These are phyloP conservation scores for Dicrurus megarhynchus DNA, from an alignment of 2,113 vertebrate genomes.

Conservation along the genomic window DNA sequence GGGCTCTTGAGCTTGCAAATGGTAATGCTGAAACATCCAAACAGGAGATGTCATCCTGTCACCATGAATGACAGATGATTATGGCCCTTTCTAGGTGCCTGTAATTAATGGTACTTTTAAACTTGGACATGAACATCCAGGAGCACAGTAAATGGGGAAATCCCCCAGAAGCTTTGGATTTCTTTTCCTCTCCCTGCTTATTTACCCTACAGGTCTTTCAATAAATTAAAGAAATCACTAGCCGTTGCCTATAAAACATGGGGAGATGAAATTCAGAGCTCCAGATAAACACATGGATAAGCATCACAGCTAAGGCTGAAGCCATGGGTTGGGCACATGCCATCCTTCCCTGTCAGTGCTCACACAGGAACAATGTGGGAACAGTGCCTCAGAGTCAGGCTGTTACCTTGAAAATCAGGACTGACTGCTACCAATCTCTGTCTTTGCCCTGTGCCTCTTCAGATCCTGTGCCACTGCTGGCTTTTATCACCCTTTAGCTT, in stretches of 20 bases:
- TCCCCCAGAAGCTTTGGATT: neutral
- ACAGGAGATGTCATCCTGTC: conserved; percentile 55
- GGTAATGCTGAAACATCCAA: conserved; percentile 15
- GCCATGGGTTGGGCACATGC: neutral
- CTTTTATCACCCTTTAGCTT: neutral
- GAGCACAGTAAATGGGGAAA: neutral
- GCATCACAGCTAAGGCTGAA: neutral
- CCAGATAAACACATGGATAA: neutral
- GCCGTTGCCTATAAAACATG: neutral
- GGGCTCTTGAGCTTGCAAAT: neutral
- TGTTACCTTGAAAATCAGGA: neutral
- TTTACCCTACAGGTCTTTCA: neutral
- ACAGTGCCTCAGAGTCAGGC: neutral
- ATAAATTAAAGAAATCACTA: neutral
- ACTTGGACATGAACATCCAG: neutral
- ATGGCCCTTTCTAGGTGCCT: conserved; percentile 6
- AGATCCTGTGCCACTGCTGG: neutral
- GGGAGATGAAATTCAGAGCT: neutral
- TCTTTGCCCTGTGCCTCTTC: neutral
- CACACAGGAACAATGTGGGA: neutral
- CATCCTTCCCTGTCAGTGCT: neutral
- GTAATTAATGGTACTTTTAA: conserved; percentile 47
- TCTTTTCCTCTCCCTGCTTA: neutral
- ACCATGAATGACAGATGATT: conserved; percentile 43
- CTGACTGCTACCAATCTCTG: neutral